Percentiles rank a stretch among this genome's conserved stretches.
phyloP scores from a whole-genome alignment of 2,113 vertebrate genomes.

The Xiphophorus maculatus region DNA sequence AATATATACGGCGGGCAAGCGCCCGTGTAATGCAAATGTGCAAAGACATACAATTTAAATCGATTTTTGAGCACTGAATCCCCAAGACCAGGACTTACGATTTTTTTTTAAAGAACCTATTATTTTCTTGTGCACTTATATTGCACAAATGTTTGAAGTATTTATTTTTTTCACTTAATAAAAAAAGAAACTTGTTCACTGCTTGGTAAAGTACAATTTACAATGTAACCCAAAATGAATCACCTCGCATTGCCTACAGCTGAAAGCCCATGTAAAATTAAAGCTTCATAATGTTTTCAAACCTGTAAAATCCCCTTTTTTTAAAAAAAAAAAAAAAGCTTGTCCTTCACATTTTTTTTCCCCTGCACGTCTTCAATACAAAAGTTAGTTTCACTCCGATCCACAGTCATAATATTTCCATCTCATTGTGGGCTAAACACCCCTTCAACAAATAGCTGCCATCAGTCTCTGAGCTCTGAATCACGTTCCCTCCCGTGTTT shows the following conservation, averaged over 20 bases:
- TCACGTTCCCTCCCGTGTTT: conserved; percentile 58
- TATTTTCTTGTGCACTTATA: too few species aligned
- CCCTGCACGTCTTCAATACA: not conserved
- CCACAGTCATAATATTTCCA: conserved; percentile 18
- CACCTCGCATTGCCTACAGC: not conserved
- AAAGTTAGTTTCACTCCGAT: conserved; percentile 10
- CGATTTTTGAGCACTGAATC: too few species aligned
- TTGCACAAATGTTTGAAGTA: too few species aligned
- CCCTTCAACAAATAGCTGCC: conserved; percentile 36
- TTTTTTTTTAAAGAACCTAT: too few species aligned
- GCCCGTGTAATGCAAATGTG: too few species aligned
- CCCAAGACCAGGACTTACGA: too few species aligned
- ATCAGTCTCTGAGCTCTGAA: conserved; percentile 47
- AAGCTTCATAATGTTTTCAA: not conserved
- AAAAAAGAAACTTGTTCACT: not conserved
- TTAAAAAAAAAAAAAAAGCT: not conserved
- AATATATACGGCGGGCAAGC: too few species aligned
- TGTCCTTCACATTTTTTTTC: not conserved
- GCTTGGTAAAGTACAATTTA: not conserved
- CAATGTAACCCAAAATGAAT: not conserved
- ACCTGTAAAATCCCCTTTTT: not conserved
- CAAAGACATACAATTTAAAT: too few species aligned
- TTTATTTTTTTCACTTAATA: not conserved
- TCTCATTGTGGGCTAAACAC: conserved; percentile 43
- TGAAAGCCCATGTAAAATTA: not conserved